A percentile compares a stretch with the other conserved stretches of the same genome.
Conservation (phyloP, 2,113 vertebrate genomes). For the Dipodomys merriami region DNA sequence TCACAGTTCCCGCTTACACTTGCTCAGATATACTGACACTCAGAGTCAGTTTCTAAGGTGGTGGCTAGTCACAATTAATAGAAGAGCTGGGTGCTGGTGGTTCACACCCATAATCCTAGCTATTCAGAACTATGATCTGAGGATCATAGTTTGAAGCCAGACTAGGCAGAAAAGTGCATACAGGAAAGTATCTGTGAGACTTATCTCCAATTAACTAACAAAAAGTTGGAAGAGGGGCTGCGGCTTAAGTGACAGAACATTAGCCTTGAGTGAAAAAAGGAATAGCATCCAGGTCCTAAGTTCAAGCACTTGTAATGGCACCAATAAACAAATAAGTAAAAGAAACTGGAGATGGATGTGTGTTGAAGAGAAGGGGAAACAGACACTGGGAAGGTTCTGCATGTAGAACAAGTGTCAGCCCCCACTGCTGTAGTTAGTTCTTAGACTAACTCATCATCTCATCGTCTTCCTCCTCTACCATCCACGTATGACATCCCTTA, state of each 20-base stretch:
- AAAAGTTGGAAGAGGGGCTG: neutral
- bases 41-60: neutral
- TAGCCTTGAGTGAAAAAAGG: no score
- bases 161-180: no score
- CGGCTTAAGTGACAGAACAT: no score
- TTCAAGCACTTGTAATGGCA: no score
- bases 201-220: no score
- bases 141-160: neutral
- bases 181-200: no score
- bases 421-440: neutral
- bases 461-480: neutral
- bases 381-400: no score
- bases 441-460: neutral
- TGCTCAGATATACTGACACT: neutral
- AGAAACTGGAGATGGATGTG: no score
- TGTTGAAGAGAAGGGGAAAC: no score
- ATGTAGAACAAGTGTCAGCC: neutral
- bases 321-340: no score
- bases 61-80: neutral
- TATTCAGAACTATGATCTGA: neutral
- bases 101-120: neutral
- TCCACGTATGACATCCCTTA: neutral
- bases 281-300: no score
- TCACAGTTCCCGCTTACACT: neutral
- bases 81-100: neutral